phyloP scores from a whole-genome alignment of 2,113 vertebrate genomes.

The Delphinus delphis region DNA sequence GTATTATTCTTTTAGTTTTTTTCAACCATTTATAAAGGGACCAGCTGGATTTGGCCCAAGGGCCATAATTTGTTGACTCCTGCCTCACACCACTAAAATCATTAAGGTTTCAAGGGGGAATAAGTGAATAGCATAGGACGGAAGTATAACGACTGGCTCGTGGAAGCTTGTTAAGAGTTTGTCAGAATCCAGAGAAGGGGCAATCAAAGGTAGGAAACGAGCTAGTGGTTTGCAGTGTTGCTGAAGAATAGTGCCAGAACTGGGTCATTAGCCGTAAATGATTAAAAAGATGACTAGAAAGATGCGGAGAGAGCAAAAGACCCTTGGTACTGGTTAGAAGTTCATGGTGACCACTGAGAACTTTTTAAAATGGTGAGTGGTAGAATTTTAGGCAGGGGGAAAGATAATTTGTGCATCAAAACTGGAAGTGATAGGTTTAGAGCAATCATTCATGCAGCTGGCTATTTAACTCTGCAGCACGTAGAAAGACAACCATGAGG shows the following conservation, averaged over 20 bases:
- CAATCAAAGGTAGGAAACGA: background rate
- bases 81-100: background rate
- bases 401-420: background rate
- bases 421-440: background rate
- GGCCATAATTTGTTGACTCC: background rate
- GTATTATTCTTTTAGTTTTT: background rate
- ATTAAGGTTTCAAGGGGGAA: background rate
- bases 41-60: background rate
- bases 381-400: background rate
- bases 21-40: background rate
- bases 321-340: background rate
- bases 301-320: background rate
- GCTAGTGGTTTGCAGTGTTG: accelerated
- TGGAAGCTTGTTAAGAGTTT: background rate
- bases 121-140: background rate
- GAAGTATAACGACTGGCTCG: background rate
- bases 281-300: background rate
- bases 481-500: background rate
- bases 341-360: background rate
- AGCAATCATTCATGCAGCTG: background rate
- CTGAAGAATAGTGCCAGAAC: background rate
- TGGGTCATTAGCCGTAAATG: background rate
- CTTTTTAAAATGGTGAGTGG: background rate
- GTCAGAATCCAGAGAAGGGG: background rate
- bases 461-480: background rate